A percentile compares a stretch with the other conserved stretches of the same genome.
phyloP scores from a whole-genome alignment of 2,888 invertebrate genomes.

The Brachycybe producta region DNA sequence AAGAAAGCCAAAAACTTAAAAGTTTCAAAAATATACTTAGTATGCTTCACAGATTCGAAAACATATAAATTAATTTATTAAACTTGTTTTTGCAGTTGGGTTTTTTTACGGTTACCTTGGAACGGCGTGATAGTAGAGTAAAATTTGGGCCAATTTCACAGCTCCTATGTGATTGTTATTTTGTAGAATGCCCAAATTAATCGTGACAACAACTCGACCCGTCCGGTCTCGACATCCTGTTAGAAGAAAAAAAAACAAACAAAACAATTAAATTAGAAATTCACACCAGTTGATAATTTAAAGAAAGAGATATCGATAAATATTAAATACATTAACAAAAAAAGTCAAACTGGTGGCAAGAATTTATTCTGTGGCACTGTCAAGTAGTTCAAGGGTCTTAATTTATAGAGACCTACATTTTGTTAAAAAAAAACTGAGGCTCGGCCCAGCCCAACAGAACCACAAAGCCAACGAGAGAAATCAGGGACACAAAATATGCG shows the following conservation, averaged over 20 bases:
- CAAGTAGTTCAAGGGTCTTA: too few relatives aligned
- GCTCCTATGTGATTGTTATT: conserved; percentile 43
- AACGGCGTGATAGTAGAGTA: conserved; percentile 57
- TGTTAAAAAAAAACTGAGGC: too few relatives aligned
- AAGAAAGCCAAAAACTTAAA: conserved; percentile 25
- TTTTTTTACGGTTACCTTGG: conserved; percentile 44
- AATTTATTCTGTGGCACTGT: too few relatives aligned
- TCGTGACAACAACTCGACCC: conserved; percentile 52
- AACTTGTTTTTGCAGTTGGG: conserved; percentile 24
- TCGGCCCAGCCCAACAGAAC: too few relatives aligned
- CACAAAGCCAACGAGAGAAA: too few relatives aligned
- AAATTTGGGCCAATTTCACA: conserved; percentile 53
- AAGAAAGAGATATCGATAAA: neutral
- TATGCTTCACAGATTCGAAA: conserved; percentile 41
- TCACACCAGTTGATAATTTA: too few relatives aligned
- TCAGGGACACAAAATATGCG: too few relatives aligned
- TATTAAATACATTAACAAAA: neutral
- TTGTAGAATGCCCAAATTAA: conserved; percentile 45
- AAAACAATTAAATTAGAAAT: too few relatives aligned
- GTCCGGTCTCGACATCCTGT: conserved; percentile 53
- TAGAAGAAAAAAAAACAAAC: conserved; percentile 32
- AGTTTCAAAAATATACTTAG: conserved; percentile 38
- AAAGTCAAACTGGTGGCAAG: too few relatives aligned
- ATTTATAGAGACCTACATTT: too few relatives aligned
- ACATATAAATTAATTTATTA: too few relatives aligned